These are phyloP conservation scores for Pristis pectinata DNA, from an alignment of 2,797 vertebrate genomes.

Conservation along the genomic window DNA sequence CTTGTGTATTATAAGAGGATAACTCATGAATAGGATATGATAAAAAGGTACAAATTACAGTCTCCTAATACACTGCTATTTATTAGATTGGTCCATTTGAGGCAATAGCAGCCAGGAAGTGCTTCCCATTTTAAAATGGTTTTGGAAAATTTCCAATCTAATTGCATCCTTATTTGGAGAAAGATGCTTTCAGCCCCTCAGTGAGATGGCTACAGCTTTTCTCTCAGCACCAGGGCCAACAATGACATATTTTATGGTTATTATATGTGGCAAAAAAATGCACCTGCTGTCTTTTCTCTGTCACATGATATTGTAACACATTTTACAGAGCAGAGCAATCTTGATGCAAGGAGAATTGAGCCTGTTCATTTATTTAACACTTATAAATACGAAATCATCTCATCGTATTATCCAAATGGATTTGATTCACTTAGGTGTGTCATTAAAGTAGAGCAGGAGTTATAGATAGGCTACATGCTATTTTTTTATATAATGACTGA, in stretches of 20 bases:
- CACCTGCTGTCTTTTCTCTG: slow-evolving; percentile 4
- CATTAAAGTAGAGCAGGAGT: slow-evolving; percentile 33
- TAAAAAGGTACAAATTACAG: background rate
- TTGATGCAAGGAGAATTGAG: slow-evolving; percentile 33
- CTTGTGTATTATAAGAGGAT: background rate
- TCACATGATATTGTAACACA: slow-evolving; percentile 15
- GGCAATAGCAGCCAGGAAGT: background rate
- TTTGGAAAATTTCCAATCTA: background rate
- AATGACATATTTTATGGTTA: background rate
- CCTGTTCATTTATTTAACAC: slow-evolving; percentile 36
- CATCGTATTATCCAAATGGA: slow-evolving; percentile 31
- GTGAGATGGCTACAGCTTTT: background rate
- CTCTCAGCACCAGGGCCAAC: background rate
- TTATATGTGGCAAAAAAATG: background rate
- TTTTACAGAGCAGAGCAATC: slow-evolving; percentile 19
- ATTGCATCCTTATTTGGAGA: background rate
- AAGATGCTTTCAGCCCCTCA: background rate
- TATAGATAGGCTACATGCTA: slow-evolving; percentile 37
- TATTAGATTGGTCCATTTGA: background rate
- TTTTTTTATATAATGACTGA: slow-evolving; percentile 34
- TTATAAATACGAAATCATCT: slow-evolving; percentile 37
- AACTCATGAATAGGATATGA: too few relatives aligned
- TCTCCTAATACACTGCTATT: background rate
- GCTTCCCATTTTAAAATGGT: background rate
- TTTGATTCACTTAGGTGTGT: slow-evolving; percentile 38